Evolutionary conservation across 1,140 invertebrate genomes (phyloP), one percentile per base, ranked within the genome.

Genomic region (Bombus balteatus): DNA sequence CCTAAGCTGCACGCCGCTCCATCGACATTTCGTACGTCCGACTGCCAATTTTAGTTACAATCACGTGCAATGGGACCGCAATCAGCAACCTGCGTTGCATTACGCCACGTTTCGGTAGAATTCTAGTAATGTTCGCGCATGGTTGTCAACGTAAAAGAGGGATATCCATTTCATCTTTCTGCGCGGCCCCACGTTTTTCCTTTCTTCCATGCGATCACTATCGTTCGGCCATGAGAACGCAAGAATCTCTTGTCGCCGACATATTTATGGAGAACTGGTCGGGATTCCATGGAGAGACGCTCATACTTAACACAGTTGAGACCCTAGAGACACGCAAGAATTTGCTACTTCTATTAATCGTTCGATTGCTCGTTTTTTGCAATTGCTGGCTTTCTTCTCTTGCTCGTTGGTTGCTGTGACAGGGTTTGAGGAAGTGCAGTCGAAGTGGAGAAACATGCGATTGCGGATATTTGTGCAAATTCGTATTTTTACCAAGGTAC

Each of bases 211-310:
- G n/a, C 25, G 47, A 77, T 81, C 57, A 43, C 76, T 76, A 81
- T 62, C 71, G 59, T 78, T 68, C 59, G 78, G 10, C 70, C 22
- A 9, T 2, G 62, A 71, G 32, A 47, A 62, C 65, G 53, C 37
- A 65, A 62, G 65, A 85, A 74, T 71, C n/a, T 70, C 47, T 66
- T 32, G 59, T 73, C 77, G 59, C 0, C 57, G 53, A 57, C 57
- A n/a, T 41, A 62, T 83, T 83, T 83, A 53, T 37, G 72, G 32
- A 87, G 72, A 53, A 25, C 59, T n/a, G 41, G 41, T 53, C 37
- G 28, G 5, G 75, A 89, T 88, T 88, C 39, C 74, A 13, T 3
- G 66, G 18, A 57, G 70, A 66, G 53, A 68, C 15, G 74, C 8
- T 32, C 47, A 6, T 22, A n/a, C 47, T 18, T 53, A 22, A 2